Evolutionary conservation across 2,888 invertebrate species (phyloP).

Genomic region (Agrochola lota): DNA sequence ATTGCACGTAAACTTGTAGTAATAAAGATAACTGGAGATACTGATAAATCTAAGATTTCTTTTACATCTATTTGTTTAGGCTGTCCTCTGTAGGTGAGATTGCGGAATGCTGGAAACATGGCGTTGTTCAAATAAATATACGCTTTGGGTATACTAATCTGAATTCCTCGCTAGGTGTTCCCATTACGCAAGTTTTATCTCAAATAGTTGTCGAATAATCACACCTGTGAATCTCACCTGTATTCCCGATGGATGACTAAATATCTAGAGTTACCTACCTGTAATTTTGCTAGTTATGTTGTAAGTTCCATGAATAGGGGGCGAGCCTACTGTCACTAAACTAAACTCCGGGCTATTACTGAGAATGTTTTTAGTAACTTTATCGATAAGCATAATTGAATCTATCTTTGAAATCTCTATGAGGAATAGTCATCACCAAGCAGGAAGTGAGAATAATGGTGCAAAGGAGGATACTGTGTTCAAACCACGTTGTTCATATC

Average conservation of each 20-base stretch:
- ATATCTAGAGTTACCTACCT: background rate
- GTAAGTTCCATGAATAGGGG: background rate
- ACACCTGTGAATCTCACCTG: constrained; percentile 12
- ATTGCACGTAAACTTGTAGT: constrained; percentile 45
- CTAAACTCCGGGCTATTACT: background rate
- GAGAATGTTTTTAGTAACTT: background rate
- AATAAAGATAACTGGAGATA: constrained; percentile 61
- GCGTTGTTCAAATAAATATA: constrained; percentile 32
- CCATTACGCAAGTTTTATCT: constrained; percentile 25
- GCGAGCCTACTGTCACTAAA: background rate
- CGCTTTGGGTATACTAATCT: constrained; percentile 16
- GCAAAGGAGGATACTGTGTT: background rate
- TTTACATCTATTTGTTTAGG: constrained; percentile 57
- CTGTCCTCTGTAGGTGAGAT: constrained; percentile 11
- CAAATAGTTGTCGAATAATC: constrained; percentile 15
- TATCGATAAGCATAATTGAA: background rate
- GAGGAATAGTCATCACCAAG: background rate
- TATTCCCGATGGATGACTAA: background rate
- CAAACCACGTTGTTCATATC: background rate
- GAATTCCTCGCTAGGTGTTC: constrained; percentile 25
- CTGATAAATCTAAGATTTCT: constrained; percentile 67
- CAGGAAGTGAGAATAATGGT: background rate
- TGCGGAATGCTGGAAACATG: constrained; percentile 18
- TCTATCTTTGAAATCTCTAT: too few species aligned
- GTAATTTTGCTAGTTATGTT: background rate